Evolutionary conservation across 2,888 invertebrate species (phyloP).

Genomic region (Calliopum simillimum): DNA sequence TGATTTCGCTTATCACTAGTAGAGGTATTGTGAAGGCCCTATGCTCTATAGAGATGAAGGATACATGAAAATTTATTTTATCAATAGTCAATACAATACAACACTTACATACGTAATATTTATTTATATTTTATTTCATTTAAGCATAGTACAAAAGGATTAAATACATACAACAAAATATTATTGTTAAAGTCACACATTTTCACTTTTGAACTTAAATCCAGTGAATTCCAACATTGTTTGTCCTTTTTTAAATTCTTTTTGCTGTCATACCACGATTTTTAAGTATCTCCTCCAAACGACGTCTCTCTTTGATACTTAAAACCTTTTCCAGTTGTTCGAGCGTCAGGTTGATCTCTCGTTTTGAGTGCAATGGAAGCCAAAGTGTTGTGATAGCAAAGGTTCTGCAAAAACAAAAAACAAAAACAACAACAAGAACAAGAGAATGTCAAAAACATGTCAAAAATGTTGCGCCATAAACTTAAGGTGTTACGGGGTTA

Average conservation of each 20-base stretch:
- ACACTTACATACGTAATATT: no score
- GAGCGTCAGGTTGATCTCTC: conserved; percentile 65
- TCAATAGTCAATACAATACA: no score
- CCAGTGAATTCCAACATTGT: not conserved
- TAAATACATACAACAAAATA: no score
- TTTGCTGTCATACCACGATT: conserved; percentile 22
- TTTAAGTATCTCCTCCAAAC: conserved; percentile 64
- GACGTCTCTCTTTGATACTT: conserved; percentile 63
- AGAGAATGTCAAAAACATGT: conserved; percentile 38
- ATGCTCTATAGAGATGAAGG: no score
- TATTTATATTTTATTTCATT: no score
- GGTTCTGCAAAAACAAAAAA: conserved; percentile 50
- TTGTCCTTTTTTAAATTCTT: not conserved
- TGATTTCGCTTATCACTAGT: no score
- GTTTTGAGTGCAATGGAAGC: conserved; percentile 65
- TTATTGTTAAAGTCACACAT: no score
- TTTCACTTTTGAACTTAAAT: no score
- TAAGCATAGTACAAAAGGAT: no score
- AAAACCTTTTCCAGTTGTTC: conserved; percentile 64
- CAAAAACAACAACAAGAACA: conserved; percentile 10
- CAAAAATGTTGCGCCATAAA: conserved; percentile 37
- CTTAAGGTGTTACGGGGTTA: conserved; percentile 22
- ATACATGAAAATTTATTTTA: no score
- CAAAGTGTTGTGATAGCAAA: conserved; percentile 67
- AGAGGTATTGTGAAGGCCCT: no score